These are phyloP conservation scores for Marronus borbonicus DNA, from an alignment of 2,888 invertebrate species.

Conservation along the genomic window DNA sequence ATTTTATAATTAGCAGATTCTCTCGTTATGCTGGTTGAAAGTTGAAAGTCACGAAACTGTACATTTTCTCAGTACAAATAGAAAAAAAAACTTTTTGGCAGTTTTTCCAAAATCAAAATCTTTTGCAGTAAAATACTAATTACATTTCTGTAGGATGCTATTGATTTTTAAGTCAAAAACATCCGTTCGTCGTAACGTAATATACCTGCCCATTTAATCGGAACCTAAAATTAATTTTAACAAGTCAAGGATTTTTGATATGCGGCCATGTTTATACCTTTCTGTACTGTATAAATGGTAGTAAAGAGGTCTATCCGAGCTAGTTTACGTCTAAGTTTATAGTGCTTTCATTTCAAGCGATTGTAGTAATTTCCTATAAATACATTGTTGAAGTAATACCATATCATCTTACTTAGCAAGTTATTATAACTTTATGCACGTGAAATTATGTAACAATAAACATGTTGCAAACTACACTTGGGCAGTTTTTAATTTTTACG, in stretches of 20 bases:
- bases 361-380: background rate
- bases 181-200: background rate
- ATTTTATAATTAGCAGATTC: no score
- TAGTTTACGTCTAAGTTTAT: background rate
- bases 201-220: constrained; percentile 6
- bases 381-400: no score
- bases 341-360: background rate
- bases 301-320: constrained; percentile 8
- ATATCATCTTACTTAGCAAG: no score
- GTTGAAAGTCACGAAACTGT: no score
- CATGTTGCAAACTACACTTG: no score
- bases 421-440: no score
- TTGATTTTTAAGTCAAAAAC: constrained; percentile 9
- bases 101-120: background rate
- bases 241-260: background rate
- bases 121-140: background rate
- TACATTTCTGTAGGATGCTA: background rate
- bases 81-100: no score
- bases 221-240: constrained; percentile 14
- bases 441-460: no score
- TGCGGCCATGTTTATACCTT: constrained; percentile 14
- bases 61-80: no score
- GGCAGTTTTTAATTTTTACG: background rate
- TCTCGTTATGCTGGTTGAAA: no score
- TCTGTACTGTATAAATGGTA: constrained; percentile 5